Conservation (phyloP, 2,113 vertebrate species). For the Atractosteus spatula region DNA sequence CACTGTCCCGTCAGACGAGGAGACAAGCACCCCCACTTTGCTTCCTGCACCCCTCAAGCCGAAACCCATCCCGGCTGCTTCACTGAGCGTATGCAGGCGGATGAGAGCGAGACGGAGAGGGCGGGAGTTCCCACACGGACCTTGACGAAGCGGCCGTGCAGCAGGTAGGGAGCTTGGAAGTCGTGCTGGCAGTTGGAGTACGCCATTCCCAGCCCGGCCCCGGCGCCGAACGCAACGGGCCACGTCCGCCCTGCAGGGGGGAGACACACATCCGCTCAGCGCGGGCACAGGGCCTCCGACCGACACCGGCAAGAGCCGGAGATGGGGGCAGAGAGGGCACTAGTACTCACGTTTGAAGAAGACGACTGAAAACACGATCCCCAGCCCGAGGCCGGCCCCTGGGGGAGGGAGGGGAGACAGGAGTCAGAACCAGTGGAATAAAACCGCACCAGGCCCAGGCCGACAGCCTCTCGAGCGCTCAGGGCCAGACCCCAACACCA, state of each 20-base stretch:
- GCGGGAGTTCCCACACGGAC: conserved; percentile 47
- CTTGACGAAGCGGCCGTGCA: conserved; percentile 82
- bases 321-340: neutral
- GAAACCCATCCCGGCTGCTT: neutral
- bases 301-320: too few species aligned
- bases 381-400: conserved; percentile 83
- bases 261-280: conserved; percentile 10
- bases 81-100: neutral
- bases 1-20: too few species aligned
- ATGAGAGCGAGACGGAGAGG: conserved; percentile 21
- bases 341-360: conserved; percentile 87
- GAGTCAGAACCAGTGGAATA: conserved; percentile 7
- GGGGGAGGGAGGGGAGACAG: conserved; percentile 35
- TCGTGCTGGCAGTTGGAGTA: conserved; percentile 92
- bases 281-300: neutral
- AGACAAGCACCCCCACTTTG: too few species aligned
- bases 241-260: conserved; percentile 73
- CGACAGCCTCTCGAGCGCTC: conserved; percentile 1
- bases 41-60: neutral
- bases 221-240: conserved; percentile 81
- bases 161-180: conserved; percentile 78
- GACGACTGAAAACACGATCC: conserved; percentile 80
- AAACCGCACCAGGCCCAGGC: neutral
- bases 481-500: conserved; percentile 16
- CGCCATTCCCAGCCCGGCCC: conserved; percentile 85